Base-by-base conservation (phyloP, 2,888 invertebrate genomes). In the Callyntrura guangdongensis region DNA sequence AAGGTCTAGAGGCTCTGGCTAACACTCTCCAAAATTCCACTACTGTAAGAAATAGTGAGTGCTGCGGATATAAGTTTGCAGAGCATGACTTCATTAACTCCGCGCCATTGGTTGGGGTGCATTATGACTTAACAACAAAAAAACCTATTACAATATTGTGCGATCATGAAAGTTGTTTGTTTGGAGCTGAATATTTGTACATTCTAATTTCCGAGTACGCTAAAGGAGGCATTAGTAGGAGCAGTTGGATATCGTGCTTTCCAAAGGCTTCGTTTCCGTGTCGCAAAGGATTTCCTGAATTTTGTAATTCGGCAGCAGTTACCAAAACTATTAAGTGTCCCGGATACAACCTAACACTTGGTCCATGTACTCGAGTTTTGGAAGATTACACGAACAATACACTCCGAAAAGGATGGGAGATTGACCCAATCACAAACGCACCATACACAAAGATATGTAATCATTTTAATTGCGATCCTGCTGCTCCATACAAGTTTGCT, bases 401-500 rank as follows among this genome's bases (percentile, higher is more conserved):
- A 4, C 14, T 59, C 3, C 1, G 59, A 59, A 8, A 14, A 20
- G 59, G 59, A 17, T 59, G 20, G 12, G 17, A 0, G 20, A 85
- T 85, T 25, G 14, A 11, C 0, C 47, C 53, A n/a, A n/a, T n/a
- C n/a, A n/a, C n/a, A n/a, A 45, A 22, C 5, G 20, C 64, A 8
- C 64, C 22, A 0, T 69, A 36, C n/a, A 69, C 27, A 14, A 14
- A 5, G 5, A 14, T 36, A 6, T 22, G 22, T 1, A 4, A 25
- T 4, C n/a, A 49, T 6, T 1, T 8, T 36, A n/a, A 36, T 5
- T 64, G 36, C 22, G 17, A 92, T 81, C 5, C 9, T n/a, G 77
- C 91, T 11, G 87, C 69, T 12, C 64, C 17, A 47, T 69, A 82
- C 20, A 25, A 69, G 25, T 91, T 90, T 82, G 69, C 69, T n/a